Evolutionary conservation across 2,888 invertebrate genomes (phyloP).

Genomic region (Athalia circularis): DNA sequence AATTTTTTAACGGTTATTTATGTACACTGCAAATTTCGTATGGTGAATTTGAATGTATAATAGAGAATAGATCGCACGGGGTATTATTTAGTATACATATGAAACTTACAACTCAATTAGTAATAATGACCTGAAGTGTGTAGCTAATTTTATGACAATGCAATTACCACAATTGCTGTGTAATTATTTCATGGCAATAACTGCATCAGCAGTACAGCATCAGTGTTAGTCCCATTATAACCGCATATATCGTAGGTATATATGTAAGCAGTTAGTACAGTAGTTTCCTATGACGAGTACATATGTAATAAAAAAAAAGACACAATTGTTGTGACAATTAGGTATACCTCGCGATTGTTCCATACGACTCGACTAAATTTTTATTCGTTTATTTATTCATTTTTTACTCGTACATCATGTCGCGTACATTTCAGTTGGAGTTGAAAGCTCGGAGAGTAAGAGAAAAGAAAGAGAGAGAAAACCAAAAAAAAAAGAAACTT

Average conservation of each 20-base stretch:
- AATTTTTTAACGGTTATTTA: background rate
- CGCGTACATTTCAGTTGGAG: background rate
- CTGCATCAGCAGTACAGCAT: background rate
- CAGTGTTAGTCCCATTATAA: background rate
- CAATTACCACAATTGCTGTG: slow-evolving; percentile 35
- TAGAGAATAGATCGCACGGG: background rate
- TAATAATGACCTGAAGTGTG: slow-evolving; percentile 28
- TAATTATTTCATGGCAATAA: slow-evolving; percentile 4
- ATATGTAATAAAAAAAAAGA: slow-evolving; percentile 8
- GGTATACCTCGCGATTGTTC: background rate
- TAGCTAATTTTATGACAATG: slow-evolving; percentile 38
- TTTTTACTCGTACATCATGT: background rate
- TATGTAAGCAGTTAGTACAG: background rate
- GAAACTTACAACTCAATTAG: slow-evolving; percentile 38
- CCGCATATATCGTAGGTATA: background rate
- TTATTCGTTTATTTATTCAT: background rate
- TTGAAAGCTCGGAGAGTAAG: background rate
- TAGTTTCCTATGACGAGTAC: background rate
- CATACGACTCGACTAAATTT: background rate
- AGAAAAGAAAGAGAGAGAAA: background rate
- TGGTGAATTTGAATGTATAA: background rate
- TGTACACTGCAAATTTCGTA: background rate
- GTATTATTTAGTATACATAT: slow-evolving; percentile 24
- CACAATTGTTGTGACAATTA: slow-evolving; percentile 37
- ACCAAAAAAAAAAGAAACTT: background rate